Base-by-base conservation (phyloP, 2,113 vertebrate species). In the Campylomormyrus numenius region DNA sequence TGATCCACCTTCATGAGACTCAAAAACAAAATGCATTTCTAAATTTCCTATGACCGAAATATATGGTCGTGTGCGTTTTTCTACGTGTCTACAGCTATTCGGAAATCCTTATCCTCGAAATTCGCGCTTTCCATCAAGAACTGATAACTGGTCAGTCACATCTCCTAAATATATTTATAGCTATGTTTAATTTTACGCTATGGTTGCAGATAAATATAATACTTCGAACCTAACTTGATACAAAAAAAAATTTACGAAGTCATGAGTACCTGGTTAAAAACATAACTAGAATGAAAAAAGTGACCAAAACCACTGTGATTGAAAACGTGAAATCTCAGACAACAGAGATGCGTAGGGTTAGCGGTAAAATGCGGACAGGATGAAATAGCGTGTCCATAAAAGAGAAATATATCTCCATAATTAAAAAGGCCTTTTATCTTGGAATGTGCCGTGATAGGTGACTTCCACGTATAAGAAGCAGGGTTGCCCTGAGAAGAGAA, bases 281-380 rank as follows among this genome's bases (percentile, higher is more conserved):
- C 42, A 70, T 31, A 74, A 74, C 58, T 74, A 66, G 27, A 74
- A 19, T 70, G 21, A 56, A 66, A 49, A 88, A 46, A 39, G 53
- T 56, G 8, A 15, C 58, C 42, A 8, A 74, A 27, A 74, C 27
- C 8, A 5, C 27, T 70, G 7, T 4, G 66, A 8, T 62, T 6
- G 6, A 80, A 80, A 42, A 77, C 93, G 92, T 92, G 19, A n/a
- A 13, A 89, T 91, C 83, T 48, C 85, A 92, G 85, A 92, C 91
- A 93, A 93, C 92, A 93, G 91, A 92, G 94, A 95, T 91, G 48
- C 90, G 58, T 90, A 91, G 90, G 88, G 92, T 93, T 92, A 91
- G 93, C 52, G 88, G 85, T 87, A 90, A 92, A 92, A 87, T 90
- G 83, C 4, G 80, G 24, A 80, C 92, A 87, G 85, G 5, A 3